These are phyloP conservation scores for Chouioia cunea DNA, from an alignment of 2,888 invertebrate genomes.

Conservation along the genomic window DNA sequence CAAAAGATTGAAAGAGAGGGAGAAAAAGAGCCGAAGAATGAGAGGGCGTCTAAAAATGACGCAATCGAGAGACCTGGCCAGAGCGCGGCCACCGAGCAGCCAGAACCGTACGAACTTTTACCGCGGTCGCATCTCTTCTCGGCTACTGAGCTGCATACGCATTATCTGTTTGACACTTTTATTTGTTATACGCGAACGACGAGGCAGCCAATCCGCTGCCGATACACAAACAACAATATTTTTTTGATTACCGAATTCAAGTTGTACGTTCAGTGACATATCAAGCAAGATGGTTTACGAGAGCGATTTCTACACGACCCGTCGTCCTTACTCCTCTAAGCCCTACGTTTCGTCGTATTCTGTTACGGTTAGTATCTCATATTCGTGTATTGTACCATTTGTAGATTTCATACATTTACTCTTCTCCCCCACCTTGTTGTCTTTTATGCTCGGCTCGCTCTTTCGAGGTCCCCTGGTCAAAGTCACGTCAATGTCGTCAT, in stretches of 20 bases:
- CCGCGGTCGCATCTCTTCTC: constrained; percentile 61
- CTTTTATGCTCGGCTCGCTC: constrained; percentile 48
- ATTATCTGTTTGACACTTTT: not conserved
- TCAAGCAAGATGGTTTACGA: constrained; percentile 85
- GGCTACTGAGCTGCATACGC: constrained; percentile 23
- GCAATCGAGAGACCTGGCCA: constrained; percentile 40
- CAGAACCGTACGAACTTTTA: constrained; percentile 67
- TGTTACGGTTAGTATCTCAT: constrained; percentile 80
- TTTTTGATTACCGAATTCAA: constrained; percentile 22
- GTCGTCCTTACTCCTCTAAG: constrained; percentile 85
- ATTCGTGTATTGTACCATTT: not conserved
- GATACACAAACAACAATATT: constrained; percentile 30
- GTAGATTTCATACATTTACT: constrained; percentile 15
- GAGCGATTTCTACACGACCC: constrained; percentile 91
- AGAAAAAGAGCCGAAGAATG: constrained; percentile 36
- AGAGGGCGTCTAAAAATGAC: constrained; percentile 46
- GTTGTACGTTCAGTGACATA: constrained; percentile 22
- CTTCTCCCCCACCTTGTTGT: constrained; percentile 21
- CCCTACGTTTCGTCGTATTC: constrained; percentile 80
- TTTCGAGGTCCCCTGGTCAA: constrained; percentile 42
- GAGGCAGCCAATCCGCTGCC: constrained; percentile 36
- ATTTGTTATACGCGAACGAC: constrained; percentile 12
- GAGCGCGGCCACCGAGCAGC: constrained; percentile 43
- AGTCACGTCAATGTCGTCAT: constrained; percentile 41
- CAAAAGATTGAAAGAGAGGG: constrained; percentile 49